phyloP scores from a whole-genome alignment of 2,113 vertebrate species.

The Pangasianodon gigas region DNA sequence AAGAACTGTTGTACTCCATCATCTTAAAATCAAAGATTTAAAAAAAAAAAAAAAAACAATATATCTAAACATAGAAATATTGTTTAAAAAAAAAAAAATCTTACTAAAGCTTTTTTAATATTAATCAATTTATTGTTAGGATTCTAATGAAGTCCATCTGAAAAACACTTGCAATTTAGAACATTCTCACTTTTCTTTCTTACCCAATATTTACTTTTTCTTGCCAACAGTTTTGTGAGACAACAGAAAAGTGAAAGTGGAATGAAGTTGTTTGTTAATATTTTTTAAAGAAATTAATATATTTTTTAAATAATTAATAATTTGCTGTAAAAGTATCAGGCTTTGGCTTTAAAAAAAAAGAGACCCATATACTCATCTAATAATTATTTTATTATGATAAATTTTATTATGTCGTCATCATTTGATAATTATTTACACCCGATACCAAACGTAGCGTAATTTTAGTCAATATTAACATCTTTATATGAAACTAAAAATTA shows the following conservation, averaged over 20 bases:
- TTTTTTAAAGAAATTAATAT: no score
- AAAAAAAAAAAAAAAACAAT: neutral
- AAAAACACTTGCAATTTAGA: neutral
- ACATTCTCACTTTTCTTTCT: neutral
- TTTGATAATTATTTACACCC: neutral
- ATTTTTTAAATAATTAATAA: no score
- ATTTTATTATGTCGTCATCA: neutral
- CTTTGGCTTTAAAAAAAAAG: neutral
- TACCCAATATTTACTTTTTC: no score
- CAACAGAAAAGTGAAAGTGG: no score
- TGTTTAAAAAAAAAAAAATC: no score
- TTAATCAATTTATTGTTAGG: neutral
- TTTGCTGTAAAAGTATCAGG: neutral
- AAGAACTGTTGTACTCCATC: neutral
- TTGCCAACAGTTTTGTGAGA: no score
- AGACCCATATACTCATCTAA: neutral
- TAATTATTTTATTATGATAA: neutral
- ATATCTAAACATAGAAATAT: neutral
- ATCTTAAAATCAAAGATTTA: neutral
- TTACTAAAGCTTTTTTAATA: neutral
- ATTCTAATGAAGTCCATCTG: neutral
- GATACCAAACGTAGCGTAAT: neutral
- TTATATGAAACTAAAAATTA: neutral
- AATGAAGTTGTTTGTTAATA: no score
- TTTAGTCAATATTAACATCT: neutral